These are phyloP conservation scores for Daboia siamensis DNA, from an alignment of 2,113 vertebrate species.

Conservation along the genomic window DNA sequence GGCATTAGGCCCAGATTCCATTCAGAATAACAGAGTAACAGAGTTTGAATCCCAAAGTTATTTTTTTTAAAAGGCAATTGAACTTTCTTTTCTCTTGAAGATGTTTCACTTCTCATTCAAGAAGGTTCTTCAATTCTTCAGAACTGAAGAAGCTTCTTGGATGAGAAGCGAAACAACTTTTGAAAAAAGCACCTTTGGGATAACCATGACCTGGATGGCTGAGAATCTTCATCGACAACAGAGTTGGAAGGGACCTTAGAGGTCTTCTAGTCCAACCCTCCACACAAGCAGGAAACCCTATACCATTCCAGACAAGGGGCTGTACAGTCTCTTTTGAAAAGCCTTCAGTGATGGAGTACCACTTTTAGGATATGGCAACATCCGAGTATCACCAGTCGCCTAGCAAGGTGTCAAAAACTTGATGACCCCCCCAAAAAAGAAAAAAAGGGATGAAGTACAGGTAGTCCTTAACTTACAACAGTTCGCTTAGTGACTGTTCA, in stretches of 20 bases:
- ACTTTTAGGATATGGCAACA: too few species aligned
- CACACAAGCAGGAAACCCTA: not conserved
- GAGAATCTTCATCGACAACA: not conserved
- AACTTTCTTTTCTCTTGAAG: not conserved
- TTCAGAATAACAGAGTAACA: not conserved
- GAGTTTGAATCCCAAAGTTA: not conserved
- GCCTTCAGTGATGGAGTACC: not conserved
- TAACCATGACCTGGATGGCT: not conserved
- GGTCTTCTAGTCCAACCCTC: too few species aligned
- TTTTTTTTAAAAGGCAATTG: not conserved
- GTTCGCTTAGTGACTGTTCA: too few species aligned
- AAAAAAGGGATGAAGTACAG: too few species aligned
- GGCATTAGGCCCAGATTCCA: not conserved
- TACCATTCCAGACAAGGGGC: not conserved
- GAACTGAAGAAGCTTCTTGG: not conserved
- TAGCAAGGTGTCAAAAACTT: too few species aligned
- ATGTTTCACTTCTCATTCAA: not conserved
- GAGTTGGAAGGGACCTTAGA: not conserved
- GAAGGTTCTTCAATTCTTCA: not conserved
- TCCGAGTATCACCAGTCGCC: too few species aligned
- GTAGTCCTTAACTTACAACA: too few species aligned
- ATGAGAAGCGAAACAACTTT: not conserved
- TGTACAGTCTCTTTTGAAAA: not conserved
- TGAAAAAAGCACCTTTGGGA: not conserved
- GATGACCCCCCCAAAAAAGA: too few species aligned